Evolutionary conservation across 2,888 invertebrate species (phyloP), one percentile per base, ranked within the genome.

Genomic region (Apamea monoglypha): DNA sequence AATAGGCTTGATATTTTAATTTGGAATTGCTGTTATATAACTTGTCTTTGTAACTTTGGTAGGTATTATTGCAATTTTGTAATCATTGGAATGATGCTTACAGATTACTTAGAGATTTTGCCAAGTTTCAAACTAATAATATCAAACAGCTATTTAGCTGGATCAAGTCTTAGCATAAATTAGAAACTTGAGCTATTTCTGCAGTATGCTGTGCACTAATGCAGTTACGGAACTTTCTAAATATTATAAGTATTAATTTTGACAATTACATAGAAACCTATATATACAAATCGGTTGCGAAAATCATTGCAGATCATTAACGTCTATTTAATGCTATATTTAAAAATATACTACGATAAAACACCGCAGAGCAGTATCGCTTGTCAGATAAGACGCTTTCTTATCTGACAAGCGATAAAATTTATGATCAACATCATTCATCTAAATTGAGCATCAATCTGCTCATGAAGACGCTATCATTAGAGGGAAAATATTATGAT

Each of bases 401-500:
- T 25, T 5, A 73, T 53, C 56, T 59, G 10, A 18, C 12, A 79
- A 59, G 3, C 7, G 3, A 47, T 47, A 69, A 32, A 63, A 47
- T 44, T 29, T 56, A 53, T 18, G 10, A 56, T 21, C 50, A 59
- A 32, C 69, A 81, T 76, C 16, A 69, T 69, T 81, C 36, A 68
- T 63, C 18, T 29, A n/a, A 63, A 81, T 36, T 75, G 40, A 21
- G 1, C 74, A 80, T 74, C 80, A 67, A 50, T 80, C 81, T 80
- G 25, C 8, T 56, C 7, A 44, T 74, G 36, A 67, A 53, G 5
- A 36, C n/a, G 18, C 18, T 6, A 2, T 29, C 36, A 69, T 76
- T 69, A 69, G 47, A 25, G 1, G 25, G 16, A 63, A 56, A 69
- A 81, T 76, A 81, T 61, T 61, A 69, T 76, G n/a, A 67, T 36